Evolutionary conservation across 1,140 invertebrate genomes (phyloP), one percentile per base, ranked within the genome.

Genomic region (Drosophila varians): DNA sequence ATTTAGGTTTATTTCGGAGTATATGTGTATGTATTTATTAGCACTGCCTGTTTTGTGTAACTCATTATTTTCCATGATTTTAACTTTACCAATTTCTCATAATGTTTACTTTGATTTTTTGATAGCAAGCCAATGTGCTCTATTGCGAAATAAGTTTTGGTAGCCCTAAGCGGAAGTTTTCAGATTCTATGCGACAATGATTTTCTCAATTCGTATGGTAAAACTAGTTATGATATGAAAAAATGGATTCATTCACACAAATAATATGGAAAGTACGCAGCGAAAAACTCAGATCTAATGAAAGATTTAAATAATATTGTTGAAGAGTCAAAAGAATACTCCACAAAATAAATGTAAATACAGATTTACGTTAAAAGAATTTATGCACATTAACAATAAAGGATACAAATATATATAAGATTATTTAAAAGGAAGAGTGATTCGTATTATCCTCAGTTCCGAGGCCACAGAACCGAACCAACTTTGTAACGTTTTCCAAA

Each of bases 1-100:
- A 71, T 62, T 77, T 74, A 64, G 36, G 42, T 74, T 71, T 83
- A 71, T 74, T 74, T 74, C 31, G 47, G 78, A 77, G 70, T 83
- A 82, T 83, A 21, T 21, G 70, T 83, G 83, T 83, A 21, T 21
- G 21, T 21, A 74, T 71, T 65, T 52, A 71, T 65, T 79, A 71
- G 62, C 61, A 66, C 61, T 66, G 60, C 8, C 16, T 18, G 14
- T 12, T 43, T 40, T 52, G 40, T 14, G 16, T 57, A 40, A 46
- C 21, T 55, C 74, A 28, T 64, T 74, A 66, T 68, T 61, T 82
- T 80, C 45, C 73, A 75, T 71, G 61, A 79, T 57, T 79, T 11
- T 65, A 65, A 52, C 31, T 65, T n/a, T 11, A 31, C 28, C 28
- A 11, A 38, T 12, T 38, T 38, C 11, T 16, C 42, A 57, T 68